These are phyloP conservation scores for Bambusicola thoracicus DNA, from an alignment of 2,113 vertebrate genomes.

Conservation along the genomic window DNA sequence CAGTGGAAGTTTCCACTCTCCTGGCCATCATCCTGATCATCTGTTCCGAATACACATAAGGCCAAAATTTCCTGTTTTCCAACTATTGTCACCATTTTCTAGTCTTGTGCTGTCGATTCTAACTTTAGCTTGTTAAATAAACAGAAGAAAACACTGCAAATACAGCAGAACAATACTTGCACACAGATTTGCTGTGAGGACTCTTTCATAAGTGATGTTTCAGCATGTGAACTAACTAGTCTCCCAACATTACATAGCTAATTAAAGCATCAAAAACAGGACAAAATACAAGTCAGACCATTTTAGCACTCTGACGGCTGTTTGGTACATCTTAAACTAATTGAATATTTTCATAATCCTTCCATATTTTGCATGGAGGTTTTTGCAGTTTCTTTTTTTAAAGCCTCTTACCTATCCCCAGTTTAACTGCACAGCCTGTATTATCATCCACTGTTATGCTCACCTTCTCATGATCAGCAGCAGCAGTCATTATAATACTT, in stretches of 20 bases:
- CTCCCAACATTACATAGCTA: not conserved
- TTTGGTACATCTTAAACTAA: not conserved
- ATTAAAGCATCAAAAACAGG: not conserved
- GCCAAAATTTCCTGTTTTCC: slow-evolving; percentile 98
- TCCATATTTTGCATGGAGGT: not conserved
- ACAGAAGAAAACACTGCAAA: slow-evolving; percentile 76
- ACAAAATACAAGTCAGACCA: not conserved
- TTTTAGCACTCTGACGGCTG: not conserved
- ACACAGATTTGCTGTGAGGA: not conserved
- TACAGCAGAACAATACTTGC: slow-evolving; percentile 59
- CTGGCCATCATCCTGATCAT: slow-evolving; percentile 95
- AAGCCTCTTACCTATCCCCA: not conserved
- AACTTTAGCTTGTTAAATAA: slow-evolving; percentile 89
- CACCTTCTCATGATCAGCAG: not conserved
- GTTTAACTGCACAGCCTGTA: not conserved
- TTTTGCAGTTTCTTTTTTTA: not conserved
- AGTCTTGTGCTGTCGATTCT: slow-evolving; percentile 81
- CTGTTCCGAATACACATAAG: slow-evolving; percentile 92
- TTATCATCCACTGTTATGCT: not conserved
- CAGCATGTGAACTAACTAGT: not conserved
- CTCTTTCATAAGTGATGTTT: not conserved
- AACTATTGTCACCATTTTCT: slow-evolving; percentile 91
- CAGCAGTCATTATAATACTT: not conserved
- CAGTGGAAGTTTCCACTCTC: slow-evolving; percentile 96
- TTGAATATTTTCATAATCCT: not conserved